Percentiles rank a stretch among this genome's conserved stretches.
Conservation (phyloP, 2,888 invertebrate species). For the Kuschelorhynchus macadamiae region DNA sequence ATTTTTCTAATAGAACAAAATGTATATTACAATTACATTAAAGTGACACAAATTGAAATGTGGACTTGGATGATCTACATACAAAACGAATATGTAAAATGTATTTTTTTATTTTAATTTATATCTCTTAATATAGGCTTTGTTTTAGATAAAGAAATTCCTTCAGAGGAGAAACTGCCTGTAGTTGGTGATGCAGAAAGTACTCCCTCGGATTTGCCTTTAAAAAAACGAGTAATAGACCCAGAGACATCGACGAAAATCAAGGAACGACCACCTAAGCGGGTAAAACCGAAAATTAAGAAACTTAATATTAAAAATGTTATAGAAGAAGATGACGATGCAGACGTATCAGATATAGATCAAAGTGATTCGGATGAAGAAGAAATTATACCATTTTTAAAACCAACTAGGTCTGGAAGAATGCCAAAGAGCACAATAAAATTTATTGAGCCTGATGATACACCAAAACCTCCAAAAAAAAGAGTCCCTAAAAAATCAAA, state of each 20-base stretch:
- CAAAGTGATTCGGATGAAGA: conserved; percentile 54
- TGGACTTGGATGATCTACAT: too few relatives aligned
- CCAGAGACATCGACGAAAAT: conserved; percentile 40
- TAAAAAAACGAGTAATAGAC: conserved; percentile 16
- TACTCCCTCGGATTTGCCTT: background rate
- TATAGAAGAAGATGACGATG: conserved; percentile 45
- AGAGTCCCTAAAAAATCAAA: conserved; percentile 12
- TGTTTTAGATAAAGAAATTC: background rate
- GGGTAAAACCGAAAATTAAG: conserved; percentile 42
- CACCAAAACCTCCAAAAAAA: conserved; percentile 9
- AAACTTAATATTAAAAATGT: conserved; percentile 53
- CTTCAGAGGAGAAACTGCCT: too few relatives aligned
- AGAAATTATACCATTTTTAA: conserved; percentile 57
- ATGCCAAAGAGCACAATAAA: conserved; percentile 64
- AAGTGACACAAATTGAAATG: too few relatives aligned
- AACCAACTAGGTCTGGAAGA: conserved; percentile 69
- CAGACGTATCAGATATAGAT: conserved; percentile 56
- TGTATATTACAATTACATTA: too few relatives aligned
- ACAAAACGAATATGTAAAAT: too few relatives aligned
- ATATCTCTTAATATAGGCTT: too few relatives aligned
- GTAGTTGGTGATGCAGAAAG: background rate
- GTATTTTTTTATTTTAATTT: too few relatives aligned
- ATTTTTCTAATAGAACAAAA: too few relatives aligned
- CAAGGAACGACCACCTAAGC: conserved; percentile 7
- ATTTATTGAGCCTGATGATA: conserved; percentile 14